phyloP scores from a whole-genome alignment of 2,113 vertebrate species.

The Anolis sagrei region DNA sequence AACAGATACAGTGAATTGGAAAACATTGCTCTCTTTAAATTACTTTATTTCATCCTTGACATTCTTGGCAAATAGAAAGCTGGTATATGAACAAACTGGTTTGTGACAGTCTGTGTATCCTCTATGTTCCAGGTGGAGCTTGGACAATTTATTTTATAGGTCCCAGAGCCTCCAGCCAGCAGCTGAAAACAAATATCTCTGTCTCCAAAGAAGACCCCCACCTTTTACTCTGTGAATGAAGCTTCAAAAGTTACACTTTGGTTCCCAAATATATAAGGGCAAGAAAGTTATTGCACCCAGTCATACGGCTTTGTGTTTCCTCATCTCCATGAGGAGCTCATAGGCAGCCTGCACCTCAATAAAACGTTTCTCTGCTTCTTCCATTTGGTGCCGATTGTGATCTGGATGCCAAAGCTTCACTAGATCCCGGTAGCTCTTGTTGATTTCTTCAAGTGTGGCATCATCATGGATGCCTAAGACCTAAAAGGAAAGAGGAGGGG shows the following conservation, averaged over 20 bases:
- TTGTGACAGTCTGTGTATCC: neutral
- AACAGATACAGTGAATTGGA: no score
- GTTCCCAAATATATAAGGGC: neutral
- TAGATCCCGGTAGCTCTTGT: conserved; percentile 80
- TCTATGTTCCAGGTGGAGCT: neutral
- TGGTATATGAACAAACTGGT: neutral
- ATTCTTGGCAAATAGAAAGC: neutral
- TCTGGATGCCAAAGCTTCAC: conserved; percentile 91
- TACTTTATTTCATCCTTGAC: neutral
- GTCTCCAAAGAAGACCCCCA: no score
- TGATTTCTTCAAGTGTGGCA: conserved; percentile 84
- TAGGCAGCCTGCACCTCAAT: conserved; percentile 88
- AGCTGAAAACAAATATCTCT: no score
- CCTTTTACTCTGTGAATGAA: neutral
- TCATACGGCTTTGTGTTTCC: conserved; percentile 32
- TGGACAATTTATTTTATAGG: no score
- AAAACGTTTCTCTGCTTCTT: conserved; percentile 84
- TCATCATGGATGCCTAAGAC: conserved; percentile 78
- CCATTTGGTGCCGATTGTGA: conserved; percentile 78
- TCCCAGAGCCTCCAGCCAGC: no score
- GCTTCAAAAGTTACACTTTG: neutral
- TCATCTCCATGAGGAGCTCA: conserved; percentile 74
- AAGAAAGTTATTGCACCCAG: neutral
- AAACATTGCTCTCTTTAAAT: no score
- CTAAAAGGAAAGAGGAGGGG: conserved; percentile 64